These are phyloP conservation scores for Laticauda laticaudata DNA, from an alignment of 2,113 vertebrate species.

Conservation along the genomic window DNA sequence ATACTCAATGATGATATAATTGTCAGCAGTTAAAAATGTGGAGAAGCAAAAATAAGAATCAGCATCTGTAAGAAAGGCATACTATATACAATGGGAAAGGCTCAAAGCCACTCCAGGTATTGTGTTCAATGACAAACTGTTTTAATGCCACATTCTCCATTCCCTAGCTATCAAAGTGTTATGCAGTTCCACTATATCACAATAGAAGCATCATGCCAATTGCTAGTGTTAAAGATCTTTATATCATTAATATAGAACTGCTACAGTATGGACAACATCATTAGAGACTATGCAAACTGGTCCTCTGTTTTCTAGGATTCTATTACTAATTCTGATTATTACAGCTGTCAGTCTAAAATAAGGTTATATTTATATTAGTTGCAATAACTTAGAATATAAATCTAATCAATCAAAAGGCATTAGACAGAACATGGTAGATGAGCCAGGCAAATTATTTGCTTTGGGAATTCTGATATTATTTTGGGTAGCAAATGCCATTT, in stretches of 20 bases:
- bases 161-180: neutral
- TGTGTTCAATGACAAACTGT: neutral
- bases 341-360: neutral
- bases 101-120: neutral
- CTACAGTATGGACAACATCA: neutral
- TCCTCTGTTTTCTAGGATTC: neutral
- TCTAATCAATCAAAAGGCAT: neutral
- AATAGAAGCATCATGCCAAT: neutral
- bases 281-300: neutral
- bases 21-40: neutral
- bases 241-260: neutral
- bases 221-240: neutral
- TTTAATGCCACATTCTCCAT: neutral
- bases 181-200: neutral
- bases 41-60: neutral
- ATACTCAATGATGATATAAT: neutral
- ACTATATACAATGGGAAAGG: neutral
- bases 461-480: neutral
- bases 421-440: neutral
- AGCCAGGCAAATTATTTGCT: neutral
- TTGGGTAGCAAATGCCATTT: neutral
- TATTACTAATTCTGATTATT: neutral
- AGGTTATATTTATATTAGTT: neutral
- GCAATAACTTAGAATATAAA: neutral
- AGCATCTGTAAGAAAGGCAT: neutral